Evolutionary conservation across 2,888 invertebrate genomes (phyloP).

Genomic region (Stenodera caucasica): DNA sequence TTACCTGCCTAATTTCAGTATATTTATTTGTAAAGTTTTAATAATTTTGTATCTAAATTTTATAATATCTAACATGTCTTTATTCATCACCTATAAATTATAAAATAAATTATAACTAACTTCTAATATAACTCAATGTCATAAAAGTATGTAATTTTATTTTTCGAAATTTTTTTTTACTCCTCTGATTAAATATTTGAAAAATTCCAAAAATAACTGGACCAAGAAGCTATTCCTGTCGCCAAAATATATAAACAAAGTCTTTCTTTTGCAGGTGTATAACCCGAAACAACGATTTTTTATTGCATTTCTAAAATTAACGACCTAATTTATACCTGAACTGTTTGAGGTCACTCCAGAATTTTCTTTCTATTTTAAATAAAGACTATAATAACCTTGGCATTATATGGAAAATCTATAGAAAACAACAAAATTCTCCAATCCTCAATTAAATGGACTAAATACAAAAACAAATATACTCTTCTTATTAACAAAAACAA

Average conservation of each 20-base stretch:
- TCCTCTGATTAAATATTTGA: background rate
- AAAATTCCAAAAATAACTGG: background rate
- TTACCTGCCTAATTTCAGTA: slow-evolving; percentile 32
- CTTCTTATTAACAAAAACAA: too few relatives aligned
- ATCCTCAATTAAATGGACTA: too few relatives aligned
- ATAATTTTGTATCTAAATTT: slow-evolving; percentile 14
- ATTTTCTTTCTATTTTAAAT: background rate
- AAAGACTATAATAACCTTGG: background rate
- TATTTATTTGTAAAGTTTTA: slow-evolving; percentile 20
- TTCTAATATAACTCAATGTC: slow-evolving; percentile 1
- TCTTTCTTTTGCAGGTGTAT: slow-evolving; percentile 17
- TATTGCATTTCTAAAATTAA: slow-evolving; percentile 16
- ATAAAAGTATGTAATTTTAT: background rate
- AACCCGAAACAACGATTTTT: slow-evolving; percentile 17
- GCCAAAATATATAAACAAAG: slow-evolving; percentile 7
- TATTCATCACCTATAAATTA: background rate
- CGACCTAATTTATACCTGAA: slow-evolving; percentile 17
- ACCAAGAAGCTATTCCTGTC: background rate
- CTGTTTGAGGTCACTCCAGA: background rate
- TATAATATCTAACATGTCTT: background rate
- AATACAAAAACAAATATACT: too few relatives aligned
- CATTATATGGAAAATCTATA: too few relatives aligned
- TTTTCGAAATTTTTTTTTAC: background rate
- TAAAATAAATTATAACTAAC: background rate
- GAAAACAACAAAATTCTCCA: too few relatives aligned